phyloP scores from a whole-genome alignment of 2,888 invertebrate species.

The Apodemia zela region DNA sequence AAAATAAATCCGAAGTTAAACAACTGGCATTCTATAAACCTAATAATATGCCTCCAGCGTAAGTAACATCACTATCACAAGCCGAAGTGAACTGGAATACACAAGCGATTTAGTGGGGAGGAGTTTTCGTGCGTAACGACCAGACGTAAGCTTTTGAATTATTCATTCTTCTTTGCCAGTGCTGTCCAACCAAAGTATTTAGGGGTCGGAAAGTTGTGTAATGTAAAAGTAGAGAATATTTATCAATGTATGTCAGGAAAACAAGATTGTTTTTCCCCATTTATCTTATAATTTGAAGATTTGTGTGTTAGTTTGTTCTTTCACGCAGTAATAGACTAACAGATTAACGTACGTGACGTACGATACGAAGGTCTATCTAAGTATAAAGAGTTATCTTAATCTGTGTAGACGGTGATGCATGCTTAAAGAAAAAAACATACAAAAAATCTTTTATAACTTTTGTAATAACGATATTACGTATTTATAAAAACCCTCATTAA shows the following conservation, averaged over 20 bases:
- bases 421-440: no score
- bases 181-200: constrained; percentile 21
- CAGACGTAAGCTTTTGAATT: constrained; percentile 28
- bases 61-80: not conserved
- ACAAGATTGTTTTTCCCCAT: no score
- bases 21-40: constrained; percentile 2
- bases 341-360: no score
- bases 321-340: no score
- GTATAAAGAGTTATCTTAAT: no score
- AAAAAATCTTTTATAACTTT: no score
- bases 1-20: not conserved
- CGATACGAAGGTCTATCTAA: no score
- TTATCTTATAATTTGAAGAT: no score
- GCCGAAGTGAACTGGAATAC: not conserved
- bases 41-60: not conserved
- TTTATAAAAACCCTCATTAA: no score
- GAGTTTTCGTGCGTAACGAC: not conserved
- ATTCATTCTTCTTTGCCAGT: constrained; percentile 22
- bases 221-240: not conserved
- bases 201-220: not conserved
- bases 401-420: no score
- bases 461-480: no score
- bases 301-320: no score
- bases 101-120: not conserved
- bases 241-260: not conserved